Conservation (phyloP, 2,888 invertebrate species). For the Hirtodrosophila confusa region DNA sequence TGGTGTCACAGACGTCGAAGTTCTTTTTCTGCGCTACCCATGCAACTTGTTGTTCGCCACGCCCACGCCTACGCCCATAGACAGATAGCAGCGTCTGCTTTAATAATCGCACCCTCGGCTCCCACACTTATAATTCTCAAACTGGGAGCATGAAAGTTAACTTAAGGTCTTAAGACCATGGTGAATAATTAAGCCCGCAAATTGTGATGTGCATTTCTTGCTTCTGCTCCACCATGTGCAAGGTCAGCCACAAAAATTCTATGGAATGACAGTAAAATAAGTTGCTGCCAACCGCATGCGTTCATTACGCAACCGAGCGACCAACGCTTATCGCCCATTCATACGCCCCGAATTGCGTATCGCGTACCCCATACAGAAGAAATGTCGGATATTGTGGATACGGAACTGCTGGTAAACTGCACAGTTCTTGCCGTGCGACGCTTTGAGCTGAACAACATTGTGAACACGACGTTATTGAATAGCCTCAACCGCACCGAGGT, state of each 20-base stretch:
- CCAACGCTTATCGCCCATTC: constrained; percentile 24
- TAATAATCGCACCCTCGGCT: constrained; percentile 7
- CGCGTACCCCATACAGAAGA: constrained; percentile 5
- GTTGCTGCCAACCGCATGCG: constrained; percentile 30
- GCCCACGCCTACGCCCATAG: neutral
- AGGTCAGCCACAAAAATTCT: constrained; percentile 28
- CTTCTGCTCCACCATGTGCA: constrained; percentile 1
- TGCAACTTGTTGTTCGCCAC: constrained; percentile 11
- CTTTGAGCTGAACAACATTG: constrained; percentile 78
- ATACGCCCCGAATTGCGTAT: neutral
- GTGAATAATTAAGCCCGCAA: constrained; percentile 40
- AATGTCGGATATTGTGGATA: constrained; percentile 83
- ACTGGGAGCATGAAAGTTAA: constrained; percentile 4
- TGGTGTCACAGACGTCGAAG: neutral
- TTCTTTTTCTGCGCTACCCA: neutral
- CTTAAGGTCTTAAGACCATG: no score
- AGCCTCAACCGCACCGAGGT: constrained; percentile 82
- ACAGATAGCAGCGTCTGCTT: constrained; percentile 1
- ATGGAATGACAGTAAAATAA: constrained; percentile 44
- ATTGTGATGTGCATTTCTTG: constrained; percentile 34
- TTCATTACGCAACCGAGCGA: constrained; percentile 44
- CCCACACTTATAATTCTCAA: constrained; percentile 10
- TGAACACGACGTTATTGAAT: constrained; percentile 77
- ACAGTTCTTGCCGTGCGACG: constrained; percentile 83
- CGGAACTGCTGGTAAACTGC: constrained; percentile 82